These are phyloP conservation scores for Heterotis niloticus DNA, from an alignment of 2,113 vertebrate species.

Conservation along the genomic window DNA sequence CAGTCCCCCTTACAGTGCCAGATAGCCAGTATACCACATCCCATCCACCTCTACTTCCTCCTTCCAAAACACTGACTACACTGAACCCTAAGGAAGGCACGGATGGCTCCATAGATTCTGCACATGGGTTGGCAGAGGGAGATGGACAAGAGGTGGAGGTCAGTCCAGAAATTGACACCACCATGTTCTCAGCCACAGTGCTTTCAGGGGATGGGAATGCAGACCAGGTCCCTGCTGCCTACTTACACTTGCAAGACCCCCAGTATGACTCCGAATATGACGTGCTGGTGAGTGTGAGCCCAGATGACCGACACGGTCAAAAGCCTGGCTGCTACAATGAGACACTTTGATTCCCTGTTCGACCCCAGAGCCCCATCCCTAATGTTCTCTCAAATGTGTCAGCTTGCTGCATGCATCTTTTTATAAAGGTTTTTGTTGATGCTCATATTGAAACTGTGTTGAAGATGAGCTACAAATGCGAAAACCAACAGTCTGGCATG, in stretches of 20 bases:
- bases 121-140: slow-evolving; percentile 12
- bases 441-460: neutral
- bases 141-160: slow-evolving; percentile 17
- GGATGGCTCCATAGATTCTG: slow-evolving; percentile 55
- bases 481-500: neutral
- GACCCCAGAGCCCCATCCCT: neutral
- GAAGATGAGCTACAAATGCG: neutral
- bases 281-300: slow-evolving; percentile 69
- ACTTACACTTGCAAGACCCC: slow-evolving; percentile 63
- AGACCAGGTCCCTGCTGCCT: slow-evolving; percentile 64
- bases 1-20: slow-evolving; percentile 49
- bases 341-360: neutral
- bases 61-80: slow-evolving; percentile 34
- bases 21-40: slow-evolving; percentile 38
- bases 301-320: neutral
- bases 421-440: neutral
- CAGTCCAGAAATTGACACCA: slow-evolving; percentile 55
- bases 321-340: neutral
- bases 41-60: slow-evolving; percentile 42
- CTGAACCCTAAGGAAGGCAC: slow-evolving; percentile 47
- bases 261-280: slow-evolving; percentile 64
- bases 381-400: neutral
- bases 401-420: neutral
- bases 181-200: slow-evolving; percentile 67
- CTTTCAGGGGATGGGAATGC: slow-evolving; percentile 75